These are phyloP conservation scores for Epinephelus cyanopodus DNA, from an alignment of 2,113 vertebrate genomes.

Conservation along the genomic window DNA sequence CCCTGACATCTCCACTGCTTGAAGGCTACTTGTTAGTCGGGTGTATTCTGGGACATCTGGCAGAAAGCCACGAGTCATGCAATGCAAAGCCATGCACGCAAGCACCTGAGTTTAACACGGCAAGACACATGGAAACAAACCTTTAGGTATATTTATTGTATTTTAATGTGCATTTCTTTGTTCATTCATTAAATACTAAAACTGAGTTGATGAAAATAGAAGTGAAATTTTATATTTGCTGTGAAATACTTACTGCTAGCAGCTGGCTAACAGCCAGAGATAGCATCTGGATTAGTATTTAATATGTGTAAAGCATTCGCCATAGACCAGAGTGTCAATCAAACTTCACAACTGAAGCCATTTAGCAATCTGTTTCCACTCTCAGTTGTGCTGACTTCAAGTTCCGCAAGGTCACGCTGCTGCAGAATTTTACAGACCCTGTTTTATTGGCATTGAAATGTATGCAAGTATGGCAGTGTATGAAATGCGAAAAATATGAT, in stretches of 20 bases:
- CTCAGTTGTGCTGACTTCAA: not conserved
- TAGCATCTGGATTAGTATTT: not conserved
- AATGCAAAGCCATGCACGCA: slow-evolving; percentile 34
- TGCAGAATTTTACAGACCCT: not conserved
- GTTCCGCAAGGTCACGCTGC: not conserved
- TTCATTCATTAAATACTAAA: not conserved
- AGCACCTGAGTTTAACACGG: slow-evolving; percentile 44
- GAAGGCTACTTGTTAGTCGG: slow-evolving; percentile 54
- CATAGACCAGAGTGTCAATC: not conserved
- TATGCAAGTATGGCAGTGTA: not conserved
- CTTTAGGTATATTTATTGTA: slow-evolving; percentile 8
- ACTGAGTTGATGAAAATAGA: not conserved
- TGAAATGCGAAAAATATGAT: not conserved
- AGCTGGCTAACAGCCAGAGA: not conserved
- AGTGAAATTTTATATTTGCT: too few relatives aligned
- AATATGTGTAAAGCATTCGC: not conserved
- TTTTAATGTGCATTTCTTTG: not conserved
- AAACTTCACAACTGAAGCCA: not conserved
- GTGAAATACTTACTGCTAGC: not conserved
- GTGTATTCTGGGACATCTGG: slow-evolving; percentile 61
- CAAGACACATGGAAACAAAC: slow-evolving; percentile 28
- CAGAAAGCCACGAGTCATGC: slow-evolving; percentile 38
- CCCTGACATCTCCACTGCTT: slow-evolving; percentile 49
- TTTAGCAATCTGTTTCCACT: slow-evolving; percentile 11
- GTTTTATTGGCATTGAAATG: not conserved